Conservation (phyloP, 2,113 vertebrate species). For the Panthera uncia region DNA sequence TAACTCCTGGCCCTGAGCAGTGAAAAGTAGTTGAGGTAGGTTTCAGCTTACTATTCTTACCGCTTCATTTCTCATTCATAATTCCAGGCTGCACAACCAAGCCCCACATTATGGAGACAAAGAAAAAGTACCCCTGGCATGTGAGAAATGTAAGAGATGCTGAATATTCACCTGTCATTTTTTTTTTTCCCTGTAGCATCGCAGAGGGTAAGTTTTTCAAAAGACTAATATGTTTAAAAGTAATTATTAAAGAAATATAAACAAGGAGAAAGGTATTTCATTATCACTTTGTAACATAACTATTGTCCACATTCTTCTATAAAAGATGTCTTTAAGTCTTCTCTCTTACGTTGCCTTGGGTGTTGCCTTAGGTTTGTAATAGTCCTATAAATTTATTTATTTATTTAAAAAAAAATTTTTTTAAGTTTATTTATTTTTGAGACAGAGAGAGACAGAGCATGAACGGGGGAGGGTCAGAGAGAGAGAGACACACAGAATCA, state of each 20-base stretch:
- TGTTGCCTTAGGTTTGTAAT: neutral
- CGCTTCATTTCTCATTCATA: neutral
- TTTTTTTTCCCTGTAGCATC: neutral
- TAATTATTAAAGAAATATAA: conserved; percentile 1
- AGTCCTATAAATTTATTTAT: neutral
- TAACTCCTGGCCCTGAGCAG: neutral
- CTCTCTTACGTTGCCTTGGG: neutral
- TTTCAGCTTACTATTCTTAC: neutral
- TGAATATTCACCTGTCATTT: neutral
- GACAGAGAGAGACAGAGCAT: too few species aligned
- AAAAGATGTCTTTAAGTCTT: neutral
- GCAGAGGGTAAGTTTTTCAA: neutral
- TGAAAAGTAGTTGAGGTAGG: neutral
- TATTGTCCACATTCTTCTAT: neutral
- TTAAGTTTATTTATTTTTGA: too few species aligned
- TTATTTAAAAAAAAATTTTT: too few species aligned
- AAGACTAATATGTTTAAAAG: neutral
- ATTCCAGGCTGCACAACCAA: neutral
- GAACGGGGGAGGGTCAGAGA: too few species aligned
- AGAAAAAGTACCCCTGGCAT: neutral
- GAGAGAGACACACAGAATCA: too few species aligned
- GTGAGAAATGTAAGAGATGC: neutral
- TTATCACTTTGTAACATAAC: neutral
- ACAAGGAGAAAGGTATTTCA: neutral
- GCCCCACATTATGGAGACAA: neutral